These are phyloP conservation scores for Oryctes rhinoceros DNA, from an alignment of 1,140 invertebrate species.

Conservation along the genomic window DNA sequence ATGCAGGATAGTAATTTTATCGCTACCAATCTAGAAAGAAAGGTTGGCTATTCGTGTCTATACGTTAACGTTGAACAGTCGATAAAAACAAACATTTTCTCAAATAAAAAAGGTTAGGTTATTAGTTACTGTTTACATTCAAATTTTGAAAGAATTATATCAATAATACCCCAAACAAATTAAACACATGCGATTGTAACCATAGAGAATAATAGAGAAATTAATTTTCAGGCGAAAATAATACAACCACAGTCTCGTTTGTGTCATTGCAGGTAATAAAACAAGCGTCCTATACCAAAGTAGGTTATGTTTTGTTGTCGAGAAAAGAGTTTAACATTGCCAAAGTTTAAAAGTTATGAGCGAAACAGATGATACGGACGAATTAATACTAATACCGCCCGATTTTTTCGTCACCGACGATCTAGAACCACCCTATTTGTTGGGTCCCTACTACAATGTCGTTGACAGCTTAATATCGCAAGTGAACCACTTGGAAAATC, in stretches of 20 bases:
- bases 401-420: conserved; percentile 72
- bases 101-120: neutral
- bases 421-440: conserved; percentile 58
- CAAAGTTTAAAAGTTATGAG: conserved; percentile 66
- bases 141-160: neutral
- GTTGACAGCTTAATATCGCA: conserved; percentile 71
- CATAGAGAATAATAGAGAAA: conserved; percentile 14
- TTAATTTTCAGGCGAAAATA: neutral
- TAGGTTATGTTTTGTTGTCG: conserved; percentile 13
- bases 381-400: conserved; percentile 78
- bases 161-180: conserved; percentile 19
- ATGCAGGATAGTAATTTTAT: neutral
- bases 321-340: neutral
- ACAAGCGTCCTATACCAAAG: neutral
- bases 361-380: conserved; percentile 84
- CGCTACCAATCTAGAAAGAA: neutral
- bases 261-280: neutral
- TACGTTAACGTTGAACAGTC: neutral
- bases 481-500: conserved; percentile 68
- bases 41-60: neutral
- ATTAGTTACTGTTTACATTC: neutral
- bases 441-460: conserved; percentile 59
- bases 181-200: conserved; percentile 16
- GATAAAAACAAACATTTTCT: neutral
- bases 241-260: neutral